A percentile compares a stretch with the other conserved stretches of the same genome.
Conservation (phyloP, 1,140 invertebrate genomes). For the Dinothrombium tinctorium region DNA sequence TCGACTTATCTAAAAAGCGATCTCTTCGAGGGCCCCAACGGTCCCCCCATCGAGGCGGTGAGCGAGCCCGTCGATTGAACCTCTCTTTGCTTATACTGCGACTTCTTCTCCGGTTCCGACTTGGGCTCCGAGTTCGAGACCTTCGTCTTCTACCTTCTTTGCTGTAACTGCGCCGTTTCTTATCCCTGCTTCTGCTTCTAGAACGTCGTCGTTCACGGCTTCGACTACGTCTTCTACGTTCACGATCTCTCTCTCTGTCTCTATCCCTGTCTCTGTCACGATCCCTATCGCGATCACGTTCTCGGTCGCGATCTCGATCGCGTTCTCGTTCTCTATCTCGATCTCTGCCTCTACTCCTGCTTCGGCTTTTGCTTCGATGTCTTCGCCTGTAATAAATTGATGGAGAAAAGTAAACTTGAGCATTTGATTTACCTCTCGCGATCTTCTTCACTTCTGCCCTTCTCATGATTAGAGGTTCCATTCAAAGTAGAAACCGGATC, state of each 20-base stretch:
- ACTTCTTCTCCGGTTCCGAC: constrained; percentile 10
- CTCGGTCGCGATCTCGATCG: constrained; percentile 12
- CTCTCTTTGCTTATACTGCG: constrained; percentile 16
- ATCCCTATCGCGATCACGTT: constrained; percentile 16
- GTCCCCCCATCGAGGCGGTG: neutral
- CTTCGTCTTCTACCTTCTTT: constrained; percentile 14
- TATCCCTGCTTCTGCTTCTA: constrained; percentile 19
- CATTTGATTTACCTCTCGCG: neutral
- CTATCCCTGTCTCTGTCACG: constrained; percentile 21
- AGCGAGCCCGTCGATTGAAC: constrained; percentile 7
- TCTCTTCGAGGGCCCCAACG: constrained; percentile 18
- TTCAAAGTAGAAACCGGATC: too few relatives aligned
- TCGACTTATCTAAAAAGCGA: constrained; percentile 13
- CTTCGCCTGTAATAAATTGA: neutral
- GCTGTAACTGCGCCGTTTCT: constrained; percentile 3
- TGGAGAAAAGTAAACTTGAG: neutral
- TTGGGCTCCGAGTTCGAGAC: constrained; percentile 13
- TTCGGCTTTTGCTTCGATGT: constrained; percentile 19
- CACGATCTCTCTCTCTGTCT: constrained; percentile 11
- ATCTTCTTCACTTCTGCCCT: neutral
- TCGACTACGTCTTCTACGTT: constrained; percentile 13
- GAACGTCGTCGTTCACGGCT: constrained; percentile 20
- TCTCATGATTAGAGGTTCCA: neutral
- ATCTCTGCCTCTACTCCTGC: constrained; percentile 17
- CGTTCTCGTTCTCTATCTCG: constrained; percentile 15